Percentiles rank a stretch among this genome's conserved stretches.
Conservation (phyloP, 2,113 vertebrate species). For the Tupaia chinensis region DNA sequence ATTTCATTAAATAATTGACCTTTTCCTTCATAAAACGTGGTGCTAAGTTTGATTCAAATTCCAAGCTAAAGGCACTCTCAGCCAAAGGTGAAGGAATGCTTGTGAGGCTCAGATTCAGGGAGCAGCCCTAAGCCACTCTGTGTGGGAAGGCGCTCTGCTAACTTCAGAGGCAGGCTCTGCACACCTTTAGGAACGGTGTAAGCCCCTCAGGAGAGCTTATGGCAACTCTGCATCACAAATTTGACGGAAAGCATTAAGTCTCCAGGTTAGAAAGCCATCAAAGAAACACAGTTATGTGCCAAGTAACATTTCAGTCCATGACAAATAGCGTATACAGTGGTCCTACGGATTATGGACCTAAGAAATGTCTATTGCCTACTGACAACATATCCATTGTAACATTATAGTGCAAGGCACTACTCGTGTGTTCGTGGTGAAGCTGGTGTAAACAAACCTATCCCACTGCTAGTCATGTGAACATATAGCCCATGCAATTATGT, state of each 20-base stretch:
- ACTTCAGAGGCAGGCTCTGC: not conserved
- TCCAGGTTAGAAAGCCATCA: not conserved
- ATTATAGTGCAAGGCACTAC: too few species aligned
- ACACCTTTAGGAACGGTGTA: not conserved
- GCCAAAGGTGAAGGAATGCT: not conserved
- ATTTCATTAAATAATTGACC: constrained; percentile 26
- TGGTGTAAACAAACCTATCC: too few species aligned
- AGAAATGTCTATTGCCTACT: too few species aligned
- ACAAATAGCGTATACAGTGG: too few species aligned
- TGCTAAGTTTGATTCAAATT: constrained; percentile 30
- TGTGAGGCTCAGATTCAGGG: not conserved
- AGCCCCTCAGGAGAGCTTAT: not conserved
- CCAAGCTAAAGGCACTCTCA: not conserved
- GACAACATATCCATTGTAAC: too few species aligned
- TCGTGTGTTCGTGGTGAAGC: too few species aligned
- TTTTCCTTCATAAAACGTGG: constrained; percentile 24
- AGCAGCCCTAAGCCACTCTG: not conserved
- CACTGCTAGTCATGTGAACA: too few species aligned
- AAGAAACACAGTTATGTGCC: not conserved
- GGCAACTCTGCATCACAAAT: not conserved
- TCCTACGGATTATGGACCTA: too few species aligned
- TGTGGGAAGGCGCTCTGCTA: not conserved
- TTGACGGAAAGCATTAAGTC: not conserved
- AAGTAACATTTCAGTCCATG: too few species aligned
- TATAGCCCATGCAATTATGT: too few species aligned